A percentile compares a stretch with the other conserved stretches of the same genome.
Conservation (phyloP, 2,797 vertebrate species). For the Loris lydekkerianus region DNA sequence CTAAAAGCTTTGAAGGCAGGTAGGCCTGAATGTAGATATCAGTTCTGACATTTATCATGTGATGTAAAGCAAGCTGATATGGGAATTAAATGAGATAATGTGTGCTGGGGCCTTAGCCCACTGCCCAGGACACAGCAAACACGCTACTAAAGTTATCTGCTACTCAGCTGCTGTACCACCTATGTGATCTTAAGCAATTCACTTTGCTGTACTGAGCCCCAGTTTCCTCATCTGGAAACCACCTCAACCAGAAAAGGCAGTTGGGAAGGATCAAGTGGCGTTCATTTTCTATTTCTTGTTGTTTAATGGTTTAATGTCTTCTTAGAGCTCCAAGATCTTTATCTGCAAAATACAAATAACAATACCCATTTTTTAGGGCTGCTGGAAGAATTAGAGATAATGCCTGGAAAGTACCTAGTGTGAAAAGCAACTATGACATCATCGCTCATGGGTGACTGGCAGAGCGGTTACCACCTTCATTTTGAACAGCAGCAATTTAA, state of each 20-base stretch:
- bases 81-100: background rate
- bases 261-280: background rate
- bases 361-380: background rate
- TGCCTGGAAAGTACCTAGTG: background rate
- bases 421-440: background rate
- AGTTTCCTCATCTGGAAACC: background rate
- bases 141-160: background rate
- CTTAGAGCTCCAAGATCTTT: background rate
- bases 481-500: background rate
- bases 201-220: background rate
- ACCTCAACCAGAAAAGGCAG: background rate
- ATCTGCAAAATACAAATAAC: background rate
- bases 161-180: background rate
- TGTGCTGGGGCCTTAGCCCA: background rate
- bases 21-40: background rate
- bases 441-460: background rate
- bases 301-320: background rate
- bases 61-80: background rate
- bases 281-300: background rate
- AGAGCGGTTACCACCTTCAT: background rate
- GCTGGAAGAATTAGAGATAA: background rate
- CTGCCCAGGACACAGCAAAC: background rate
- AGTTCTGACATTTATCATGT: background rate
- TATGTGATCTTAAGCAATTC: background rate
- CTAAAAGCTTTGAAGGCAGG: conserved; percentile 3